A percentile compares a stretch with the other conserved stretches of the same genome.
Evolutionary conservation across 35 echinoderm and acorn worm genomes (phyloP).

Genomic region (Hemicentrotus pulcherrimus): DNA sequence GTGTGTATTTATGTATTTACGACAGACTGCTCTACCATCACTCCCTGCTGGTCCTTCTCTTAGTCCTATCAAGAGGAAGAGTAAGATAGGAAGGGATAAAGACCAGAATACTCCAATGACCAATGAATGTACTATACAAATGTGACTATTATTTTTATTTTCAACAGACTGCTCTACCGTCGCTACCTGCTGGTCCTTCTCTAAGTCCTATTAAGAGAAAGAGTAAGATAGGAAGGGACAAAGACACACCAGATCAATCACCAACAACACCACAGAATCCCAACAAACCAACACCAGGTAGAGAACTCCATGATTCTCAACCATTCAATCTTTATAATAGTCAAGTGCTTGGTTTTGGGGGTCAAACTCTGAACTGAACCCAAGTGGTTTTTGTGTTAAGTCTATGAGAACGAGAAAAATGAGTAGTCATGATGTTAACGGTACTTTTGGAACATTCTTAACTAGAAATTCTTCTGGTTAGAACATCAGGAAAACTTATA

Average conservation of each 20-base stretch:
- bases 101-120: no score
- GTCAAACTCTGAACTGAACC: no score
- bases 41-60: constrained; percentile 85
- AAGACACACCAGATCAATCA: constrained; percentile 60
- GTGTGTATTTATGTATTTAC: not conserved
- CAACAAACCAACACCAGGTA: constrained; percentile 72
- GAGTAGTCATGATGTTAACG: not conserved
- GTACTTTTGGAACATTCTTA: not conserved
- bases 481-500: no score
- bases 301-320: no score
- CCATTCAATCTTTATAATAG: no score
- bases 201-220: constrained; percentile 94
- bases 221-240: constrained; percentile 63
- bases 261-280: constrained; percentile 49
- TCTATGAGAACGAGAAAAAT: no score
- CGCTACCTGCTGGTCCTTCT: constrained; percentile 82
- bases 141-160: no score
- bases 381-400: no score
- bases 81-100: constrained; percentile 77
- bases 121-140: no score
- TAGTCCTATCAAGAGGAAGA: constrained; percentile 91
- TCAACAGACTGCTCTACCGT: constrained; percentile 75
- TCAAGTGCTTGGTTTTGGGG: no score
- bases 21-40: constrained; percentile 80
- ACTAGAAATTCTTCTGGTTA: no score